Conservation (phyloP, 1,140 invertebrate genomes). For the Formica exsecta region DNA sequence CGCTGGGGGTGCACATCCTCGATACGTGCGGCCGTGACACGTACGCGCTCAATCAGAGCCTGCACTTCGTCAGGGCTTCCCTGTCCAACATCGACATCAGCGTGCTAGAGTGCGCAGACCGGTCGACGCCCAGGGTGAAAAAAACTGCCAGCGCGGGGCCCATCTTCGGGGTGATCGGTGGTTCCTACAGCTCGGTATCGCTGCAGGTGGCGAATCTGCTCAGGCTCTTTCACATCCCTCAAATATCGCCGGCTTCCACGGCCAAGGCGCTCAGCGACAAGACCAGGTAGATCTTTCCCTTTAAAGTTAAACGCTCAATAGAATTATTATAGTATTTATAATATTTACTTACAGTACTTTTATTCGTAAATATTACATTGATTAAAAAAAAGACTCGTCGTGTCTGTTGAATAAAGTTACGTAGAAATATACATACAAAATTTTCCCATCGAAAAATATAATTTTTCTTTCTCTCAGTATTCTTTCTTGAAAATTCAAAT, state of each 20-base stretch:
- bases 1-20: slow-evolving; percentile 91
- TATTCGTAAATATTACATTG: not conserved
- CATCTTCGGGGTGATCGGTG: slow-evolving; percentile 90
- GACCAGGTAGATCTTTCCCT: slow-evolving; percentile 83
- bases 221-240: slow-evolving; percentile 92
- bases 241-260: slow-evolving; percentile 95
- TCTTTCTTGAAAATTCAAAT: not conserved
- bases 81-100: slow-evolving; percentile 89
- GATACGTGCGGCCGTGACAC: slow-evolving; percentile 94
- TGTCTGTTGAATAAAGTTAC: not conserved
- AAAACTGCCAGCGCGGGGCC: slow-evolving; percentile 88
- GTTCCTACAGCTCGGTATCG: slow-evolving; percentile 91
- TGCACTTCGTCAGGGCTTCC: slow-evolving; percentile 92
- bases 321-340: no score
- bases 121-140: slow-evolving; percentile 87
- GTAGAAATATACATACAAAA: not conserved
- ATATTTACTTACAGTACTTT: no score
- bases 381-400: not conserved
- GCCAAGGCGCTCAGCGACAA: slow-evolving; percentile 93
- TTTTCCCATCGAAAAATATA: not conserved
- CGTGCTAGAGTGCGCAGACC: slow-evolving; percentile 89
- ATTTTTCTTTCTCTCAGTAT: not conserved
- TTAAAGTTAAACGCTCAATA: not conserved
- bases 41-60: slow-evolving; percentile 93
- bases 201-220: slow-evolving; percentile 93